A percentile compares a stretch with the other conserved stretches of the same genome.
These are phyloP conservation scores for Podarcis raffonei DNA, from an alignment of 2,113 vertebrate species.

Conservation along the genomic window DNA sequence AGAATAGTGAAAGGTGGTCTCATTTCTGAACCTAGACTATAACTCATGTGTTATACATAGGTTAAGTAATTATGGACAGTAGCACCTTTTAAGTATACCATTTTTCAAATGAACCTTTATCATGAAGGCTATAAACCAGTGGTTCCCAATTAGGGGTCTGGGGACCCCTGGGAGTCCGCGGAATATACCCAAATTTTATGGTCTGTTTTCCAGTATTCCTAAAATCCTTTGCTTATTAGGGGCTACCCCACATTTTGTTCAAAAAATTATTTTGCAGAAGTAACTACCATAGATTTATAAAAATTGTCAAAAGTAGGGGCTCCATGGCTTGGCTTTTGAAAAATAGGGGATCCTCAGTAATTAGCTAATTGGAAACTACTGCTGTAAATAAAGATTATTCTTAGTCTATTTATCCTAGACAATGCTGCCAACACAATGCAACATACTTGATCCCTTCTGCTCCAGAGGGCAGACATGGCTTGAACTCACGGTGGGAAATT, in stretches of 20 bases:
- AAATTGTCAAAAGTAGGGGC: too few relatives aligned
- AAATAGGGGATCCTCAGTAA: too few relatives aligned
- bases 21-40: background rate
- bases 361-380: too few relatives aligned
- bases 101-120: background rate
- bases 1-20: background rate
- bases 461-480: background rate
- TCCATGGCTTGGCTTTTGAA: too few relatives aligned
- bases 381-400: background rate
- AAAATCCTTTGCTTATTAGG: too few relatives aligned
- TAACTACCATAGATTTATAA: too few relatives aligned
- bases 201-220: too few relatives aligned
- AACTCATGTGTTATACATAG: background rate
- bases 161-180: too few relatives aligned
- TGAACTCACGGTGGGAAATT: background rate
- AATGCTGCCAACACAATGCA: background rate
- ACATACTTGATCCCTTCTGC: background rate
- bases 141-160: too few relatives aligned
- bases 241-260: too few relatives aligned
- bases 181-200: too few relatives aligned
- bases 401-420: background rate
- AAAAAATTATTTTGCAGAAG: too few relatives aligned
- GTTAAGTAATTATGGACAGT: background rate
- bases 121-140: background rate
- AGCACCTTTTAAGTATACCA: background rate